phyloP scores from a whole-genome alignment of 30 jellyfish, hydroid and myxozoan genomes.

The Mastigias papua region DNA sequence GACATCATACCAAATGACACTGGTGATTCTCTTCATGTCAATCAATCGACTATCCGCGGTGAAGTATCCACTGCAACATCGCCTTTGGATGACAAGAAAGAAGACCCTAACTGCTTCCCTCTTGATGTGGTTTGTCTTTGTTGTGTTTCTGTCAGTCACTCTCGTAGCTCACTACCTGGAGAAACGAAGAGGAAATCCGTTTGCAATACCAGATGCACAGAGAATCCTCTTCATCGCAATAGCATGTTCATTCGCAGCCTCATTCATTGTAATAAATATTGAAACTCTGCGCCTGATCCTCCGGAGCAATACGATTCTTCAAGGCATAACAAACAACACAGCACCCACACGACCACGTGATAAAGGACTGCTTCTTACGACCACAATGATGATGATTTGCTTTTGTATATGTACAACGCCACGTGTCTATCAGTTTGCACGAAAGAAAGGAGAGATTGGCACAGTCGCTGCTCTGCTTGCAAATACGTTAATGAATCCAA shows the following conservation, averaged over 20 bases:
- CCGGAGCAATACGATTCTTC: neutral
- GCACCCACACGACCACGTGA: neutral
- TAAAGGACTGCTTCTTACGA: neutral
- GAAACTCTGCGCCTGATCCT: constrained; percentile 32
- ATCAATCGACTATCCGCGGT: constrained; percentile 41
- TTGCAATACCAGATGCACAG: constrained; percentile 4
- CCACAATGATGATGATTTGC: constrained; percentile 9
- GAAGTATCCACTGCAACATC: constrained; percentile 51
- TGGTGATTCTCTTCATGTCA: constrained; percentile 15
- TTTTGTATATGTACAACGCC: constrained; percentile 34
- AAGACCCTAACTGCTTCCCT: constrained; percentile 6
- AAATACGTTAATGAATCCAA: constrained; percentile 33
- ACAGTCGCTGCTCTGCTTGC: constrained; percentile 4
- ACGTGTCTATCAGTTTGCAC: constrained; percentile 4
- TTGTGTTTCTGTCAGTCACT: neutral
- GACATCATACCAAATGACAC: neutral
- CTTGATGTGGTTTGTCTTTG: neutral
- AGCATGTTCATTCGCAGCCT: neutral
- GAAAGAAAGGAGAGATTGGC: neutral
- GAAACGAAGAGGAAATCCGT: neutral
- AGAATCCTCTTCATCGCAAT: neutral
- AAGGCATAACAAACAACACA: neutral
- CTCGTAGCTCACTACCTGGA: neutral
- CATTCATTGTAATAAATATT: neutral
- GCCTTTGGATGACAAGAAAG: constrained; percentile 1